Conservation (phyloP, 2,113 vertebrate genomes). For the Coturnix japonica region DNA sequence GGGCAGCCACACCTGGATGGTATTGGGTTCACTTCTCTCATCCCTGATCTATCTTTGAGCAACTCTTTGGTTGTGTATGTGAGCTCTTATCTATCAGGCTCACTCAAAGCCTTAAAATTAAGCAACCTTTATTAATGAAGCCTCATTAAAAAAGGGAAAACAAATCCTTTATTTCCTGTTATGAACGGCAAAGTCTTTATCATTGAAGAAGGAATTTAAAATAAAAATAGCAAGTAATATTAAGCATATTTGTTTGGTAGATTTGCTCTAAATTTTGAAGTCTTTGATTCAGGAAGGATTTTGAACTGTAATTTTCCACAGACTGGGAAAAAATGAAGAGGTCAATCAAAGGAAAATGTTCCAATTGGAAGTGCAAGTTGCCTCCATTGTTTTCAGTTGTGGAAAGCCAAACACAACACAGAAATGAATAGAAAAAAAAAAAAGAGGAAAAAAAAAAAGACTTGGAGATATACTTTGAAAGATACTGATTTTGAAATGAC, state of each 20-base stretch:
- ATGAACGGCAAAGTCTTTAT: background rate
- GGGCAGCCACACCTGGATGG: background rate
- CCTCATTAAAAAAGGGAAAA: background rate
- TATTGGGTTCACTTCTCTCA: background rate
- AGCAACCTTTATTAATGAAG: background rate
- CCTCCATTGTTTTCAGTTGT: background rate
- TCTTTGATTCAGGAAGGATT: background rate
- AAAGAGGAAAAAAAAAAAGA: background rate
- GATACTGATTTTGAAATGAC: background rate
- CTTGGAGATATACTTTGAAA: background rate
- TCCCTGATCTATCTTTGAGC: background rate
- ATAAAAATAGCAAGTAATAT: background rate
- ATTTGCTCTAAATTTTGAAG: background rate
- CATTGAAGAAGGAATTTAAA: background rate
- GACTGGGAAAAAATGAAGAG: fast-evolving
- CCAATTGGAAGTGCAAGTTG: background rate
- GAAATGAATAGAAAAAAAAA: background rate
- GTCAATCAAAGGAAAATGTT: background rate
- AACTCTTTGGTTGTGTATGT: background rate
- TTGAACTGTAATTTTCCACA: background rate
- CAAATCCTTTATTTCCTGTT: background rate
- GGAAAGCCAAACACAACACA: background rate
- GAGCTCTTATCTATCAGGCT: background rate
- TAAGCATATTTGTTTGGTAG: background rate
- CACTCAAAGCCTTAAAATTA: background rate